Percentiles rank a stretch among this genome's conserved stretches.
Conservation (phyloP, 2,888 invertebrate species). For the Octonoba sinensis region DNA sequence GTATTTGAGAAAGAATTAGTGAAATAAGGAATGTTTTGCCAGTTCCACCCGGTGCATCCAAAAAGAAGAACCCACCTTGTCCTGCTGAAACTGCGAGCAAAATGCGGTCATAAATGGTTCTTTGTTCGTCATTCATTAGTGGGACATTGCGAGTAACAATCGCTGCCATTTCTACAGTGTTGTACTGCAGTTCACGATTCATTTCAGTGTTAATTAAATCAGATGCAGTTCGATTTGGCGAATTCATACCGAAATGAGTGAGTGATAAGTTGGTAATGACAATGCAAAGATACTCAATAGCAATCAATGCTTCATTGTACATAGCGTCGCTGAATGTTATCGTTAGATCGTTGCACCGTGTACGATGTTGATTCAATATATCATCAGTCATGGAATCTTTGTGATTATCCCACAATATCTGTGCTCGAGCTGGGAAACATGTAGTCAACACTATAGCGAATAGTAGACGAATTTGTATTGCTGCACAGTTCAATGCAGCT, state of each 20-base stretch:
- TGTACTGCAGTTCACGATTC: slow-evolving; percentile 26
- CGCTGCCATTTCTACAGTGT: slow-evolving; percentile 22
- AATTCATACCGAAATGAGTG: too few species aligned
- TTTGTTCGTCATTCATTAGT: slow-evolving; percentile 26
- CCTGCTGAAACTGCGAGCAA: too few species aligned
- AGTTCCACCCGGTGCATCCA: slow-evolving; percentile 71
- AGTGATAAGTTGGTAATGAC: slow-evolving; percentile 24
- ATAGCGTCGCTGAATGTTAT: slow-evolving; percentile 35
- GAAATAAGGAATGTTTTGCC: slow-evolving; percentile 72
- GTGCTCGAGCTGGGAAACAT: too few species aligned
- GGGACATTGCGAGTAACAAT: slow-evolving; percentile 29
- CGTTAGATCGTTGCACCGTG: slow-evolving; percentile 25
- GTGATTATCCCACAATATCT: too few species aligned
- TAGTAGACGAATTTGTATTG: slow-evolving; percentile 32
- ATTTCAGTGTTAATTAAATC: slow-evolving; percentile 6
- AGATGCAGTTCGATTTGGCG: too few species aligned
- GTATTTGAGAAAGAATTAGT: slow-evolving; percentile 69
- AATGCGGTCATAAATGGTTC: too few species aligned
- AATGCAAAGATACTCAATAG: slow-evolving; percentile 37
- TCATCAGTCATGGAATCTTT: slow-evolving; percentile 23
- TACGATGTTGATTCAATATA: slow-evolving; percentile 21
- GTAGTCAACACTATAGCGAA: too few species aligned
- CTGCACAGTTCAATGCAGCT: slow-evolving; percentile 31
- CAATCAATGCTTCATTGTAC: slow-evolving; percentile 49
- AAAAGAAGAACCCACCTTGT: too few species aligned